These are phyloP conservation scores for Caligus rogercresseyi DNA, from an alignment of 1,140 invertebrate species.

Conservation along the genomic window DNA sequence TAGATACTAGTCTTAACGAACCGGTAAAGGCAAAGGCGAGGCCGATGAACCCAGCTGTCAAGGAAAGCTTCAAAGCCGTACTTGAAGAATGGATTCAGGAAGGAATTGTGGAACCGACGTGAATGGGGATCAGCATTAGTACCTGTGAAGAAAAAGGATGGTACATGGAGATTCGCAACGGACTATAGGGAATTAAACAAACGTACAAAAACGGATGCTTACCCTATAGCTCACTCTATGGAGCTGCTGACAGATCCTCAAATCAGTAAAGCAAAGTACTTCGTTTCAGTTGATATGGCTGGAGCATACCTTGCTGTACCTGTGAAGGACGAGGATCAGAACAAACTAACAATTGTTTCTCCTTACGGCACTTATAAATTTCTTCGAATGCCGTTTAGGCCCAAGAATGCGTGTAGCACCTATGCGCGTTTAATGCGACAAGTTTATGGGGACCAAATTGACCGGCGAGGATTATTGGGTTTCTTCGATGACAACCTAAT, in stretches of 20 bases:
- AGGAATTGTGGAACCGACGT: background rate
- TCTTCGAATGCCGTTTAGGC: too few species aligned
- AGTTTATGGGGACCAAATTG: too few species aligned
- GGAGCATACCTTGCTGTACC: background rate
- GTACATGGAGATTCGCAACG: background rate
- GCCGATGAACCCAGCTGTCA: too few species aligned
- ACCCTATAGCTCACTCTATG: background rate
- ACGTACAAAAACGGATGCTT: background rate
- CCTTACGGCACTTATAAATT: too few species aligned
- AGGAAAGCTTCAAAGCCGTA: background rate
- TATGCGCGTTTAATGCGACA: background rate
- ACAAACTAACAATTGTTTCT: too few species aligned
- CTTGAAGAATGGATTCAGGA: background rate
- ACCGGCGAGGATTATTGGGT: too few species aligned
- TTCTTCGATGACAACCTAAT: too few species aligned
- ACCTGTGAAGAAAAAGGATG: slow-evolving; percentile 2
- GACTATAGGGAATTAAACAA: background rate
- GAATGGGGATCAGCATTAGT: too few species aligned
- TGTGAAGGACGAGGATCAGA: too few species aligned
- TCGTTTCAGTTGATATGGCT: background rate
- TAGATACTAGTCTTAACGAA: too few species aligned
- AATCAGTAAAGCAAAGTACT: background rate
- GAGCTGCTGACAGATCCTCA: background rate
- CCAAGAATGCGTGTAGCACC: too few species aligned
- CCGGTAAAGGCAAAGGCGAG: too few species aligned